These are phyloP conservation scores for Neopipo cinnamomea DNA, from an alignment of 2,113 vertebrate species.

Conservation along the genomic window DNA sequence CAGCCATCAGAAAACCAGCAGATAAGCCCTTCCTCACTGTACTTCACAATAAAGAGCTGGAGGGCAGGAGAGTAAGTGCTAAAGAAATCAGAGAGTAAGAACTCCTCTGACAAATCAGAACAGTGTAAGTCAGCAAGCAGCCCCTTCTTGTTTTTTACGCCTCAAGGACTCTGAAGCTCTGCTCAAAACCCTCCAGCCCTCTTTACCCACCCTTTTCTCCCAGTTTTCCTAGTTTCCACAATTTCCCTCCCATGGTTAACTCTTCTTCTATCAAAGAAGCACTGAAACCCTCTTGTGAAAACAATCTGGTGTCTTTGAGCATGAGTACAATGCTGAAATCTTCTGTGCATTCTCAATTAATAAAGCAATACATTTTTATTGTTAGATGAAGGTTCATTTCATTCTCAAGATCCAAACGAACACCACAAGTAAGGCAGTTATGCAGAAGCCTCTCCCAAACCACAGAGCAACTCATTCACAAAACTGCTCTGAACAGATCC, in stretches of 20 bases:
- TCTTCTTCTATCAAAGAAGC: neutral
- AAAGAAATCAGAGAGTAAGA: neutral
- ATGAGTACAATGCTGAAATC: neutral
- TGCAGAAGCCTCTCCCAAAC: slow-evolving; percentile 1
- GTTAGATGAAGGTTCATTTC: neutral
- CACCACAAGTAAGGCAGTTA: neutral
- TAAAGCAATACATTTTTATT: neutral
- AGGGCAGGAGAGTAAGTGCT: neutral
- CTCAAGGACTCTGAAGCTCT: neutral
- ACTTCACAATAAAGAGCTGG: neutral
- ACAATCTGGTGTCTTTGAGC: neutral
- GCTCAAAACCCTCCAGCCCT: neutral
- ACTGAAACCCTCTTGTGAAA: neutral
- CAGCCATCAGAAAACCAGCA: neutral
- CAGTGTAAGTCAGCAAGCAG: neutral
- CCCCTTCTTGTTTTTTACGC: neutral
- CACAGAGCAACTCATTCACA: neutral
- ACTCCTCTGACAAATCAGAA: neutral
- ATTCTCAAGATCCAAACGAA: neutral
- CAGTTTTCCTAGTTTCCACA: neutral
- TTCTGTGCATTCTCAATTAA: slow-evolving; percentile 13
- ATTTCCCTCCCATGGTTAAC: neutral
- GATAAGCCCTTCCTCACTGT: neutral
- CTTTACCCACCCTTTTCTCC: neutral
- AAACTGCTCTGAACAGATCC: neutral